Evolutionary conservation across 2,888 invertebrate genomes (phyloP).

Genomic region (Omphaloscelis lunosa): DNA sequence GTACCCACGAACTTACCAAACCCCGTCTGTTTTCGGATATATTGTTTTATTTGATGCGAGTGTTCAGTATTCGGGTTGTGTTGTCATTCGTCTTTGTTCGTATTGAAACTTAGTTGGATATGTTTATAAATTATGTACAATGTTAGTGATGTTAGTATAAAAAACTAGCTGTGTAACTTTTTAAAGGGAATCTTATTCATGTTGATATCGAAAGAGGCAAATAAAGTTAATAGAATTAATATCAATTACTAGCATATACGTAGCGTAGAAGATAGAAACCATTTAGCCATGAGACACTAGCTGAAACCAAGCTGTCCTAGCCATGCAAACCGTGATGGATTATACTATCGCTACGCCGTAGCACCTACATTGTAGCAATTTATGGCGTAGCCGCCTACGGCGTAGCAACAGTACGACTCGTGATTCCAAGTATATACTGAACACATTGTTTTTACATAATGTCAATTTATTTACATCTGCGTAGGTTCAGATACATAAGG

Average conservation of each 20-base stretch:
- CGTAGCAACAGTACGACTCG: constrained; percentile 34
- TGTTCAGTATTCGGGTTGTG: constrained; percentile 44
- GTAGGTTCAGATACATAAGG: constrained; percentile 31
- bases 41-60: constrained; percentile 65
- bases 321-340: constrained; percentile 21
- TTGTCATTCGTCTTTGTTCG: constrained; percentile 51
- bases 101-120: constrained; percentile 49
- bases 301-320: constrained; percentile 22
- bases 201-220: neutral
- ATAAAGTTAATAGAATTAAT: neutral
- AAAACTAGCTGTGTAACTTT: neutral
- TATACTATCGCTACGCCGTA: constrained; percentile 20
- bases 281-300: constrained; percentile 27
- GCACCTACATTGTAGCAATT: constrained; percentile 34
- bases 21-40: constrained; percentile 49
- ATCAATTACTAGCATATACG: neutral
- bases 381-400: constrained; percentile 31
- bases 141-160: constrained; percentile 18
- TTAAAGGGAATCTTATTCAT: neutral
- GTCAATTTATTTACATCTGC: constrained; percentile 23
- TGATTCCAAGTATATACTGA: neutral
- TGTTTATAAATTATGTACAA: constrained; percentile 39
- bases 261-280: neutral
- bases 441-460: neutral
- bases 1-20: constrained; percentile 37